These are phyloP conservation scores for Erebia palarica DNA, from an alignment of 2,888 invertebrate species.

Conservation along the genomic window DNA sequence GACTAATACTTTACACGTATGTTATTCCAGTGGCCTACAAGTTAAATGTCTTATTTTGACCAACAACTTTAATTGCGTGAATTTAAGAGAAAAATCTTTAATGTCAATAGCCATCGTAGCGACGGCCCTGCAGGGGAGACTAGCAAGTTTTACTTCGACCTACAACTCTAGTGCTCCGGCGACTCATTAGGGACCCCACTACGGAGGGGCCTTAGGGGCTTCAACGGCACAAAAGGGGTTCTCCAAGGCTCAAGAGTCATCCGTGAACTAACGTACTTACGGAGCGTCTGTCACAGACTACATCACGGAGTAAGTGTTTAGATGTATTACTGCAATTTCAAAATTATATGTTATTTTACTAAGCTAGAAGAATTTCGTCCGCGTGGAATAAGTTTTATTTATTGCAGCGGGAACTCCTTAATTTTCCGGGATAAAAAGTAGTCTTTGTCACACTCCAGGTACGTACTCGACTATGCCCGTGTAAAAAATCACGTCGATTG, in stretches of 20 bases:
- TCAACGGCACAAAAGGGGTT: conserved; percentile 71
- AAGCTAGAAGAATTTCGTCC: background rate
- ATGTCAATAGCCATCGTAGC: background rate
- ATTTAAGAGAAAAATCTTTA: background rate
- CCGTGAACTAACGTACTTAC: conserved; percentile 64
- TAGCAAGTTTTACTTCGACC: conserved; percentile 72
- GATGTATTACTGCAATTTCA: conserved; percentile 27
- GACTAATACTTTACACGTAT: background rate
- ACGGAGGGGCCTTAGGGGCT: conserved; percentile 69
- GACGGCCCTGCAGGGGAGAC: conserved; percentile 51
- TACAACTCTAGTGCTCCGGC: conserved; percentile 80
- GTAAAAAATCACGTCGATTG: too few species aligned
- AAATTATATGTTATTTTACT: background rate
- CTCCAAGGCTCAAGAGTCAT: conserved; percentile 69
- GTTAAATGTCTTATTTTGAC: background rate
- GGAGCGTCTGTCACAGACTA: conserved; percentile 42
- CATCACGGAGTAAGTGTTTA: conserved; percentile 10
- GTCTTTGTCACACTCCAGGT: too few species aligned
- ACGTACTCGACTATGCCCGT: too few species aligned
- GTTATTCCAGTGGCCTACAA: background rate
- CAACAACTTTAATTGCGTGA: background rate
- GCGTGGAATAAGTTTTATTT: too few species aligned
- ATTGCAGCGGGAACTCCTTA: too few species aligned
- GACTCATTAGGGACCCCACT: conserved; percentile 78
- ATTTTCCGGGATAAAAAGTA: too few species aligned